Conservation (phyloP, 2,797 vertebrate species). For the Epinephelus coioides region DNA sequence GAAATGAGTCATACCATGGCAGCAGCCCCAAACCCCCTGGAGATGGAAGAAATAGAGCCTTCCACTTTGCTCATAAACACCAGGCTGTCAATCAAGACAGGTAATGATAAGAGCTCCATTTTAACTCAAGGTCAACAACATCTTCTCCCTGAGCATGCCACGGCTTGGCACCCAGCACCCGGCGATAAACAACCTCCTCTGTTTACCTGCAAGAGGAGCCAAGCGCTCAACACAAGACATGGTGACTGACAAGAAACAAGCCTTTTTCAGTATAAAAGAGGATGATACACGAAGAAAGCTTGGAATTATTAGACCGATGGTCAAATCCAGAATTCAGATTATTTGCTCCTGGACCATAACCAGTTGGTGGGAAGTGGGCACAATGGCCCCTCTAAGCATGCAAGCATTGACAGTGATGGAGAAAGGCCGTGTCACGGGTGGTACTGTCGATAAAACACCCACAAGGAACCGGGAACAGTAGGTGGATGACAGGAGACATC, state of each 20-base stretch:
- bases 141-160: slow-evolving; percentile 68
- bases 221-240: slow-evolving; percentile 52
- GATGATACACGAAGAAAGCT: slow-evolving; percentile 35
- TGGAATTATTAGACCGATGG: slow-evolving; percentile 54
- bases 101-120: slow-evolving; percentile 76
- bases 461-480: slow-evolving; percentile 59
- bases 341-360: slow-evolving; percentile 54
- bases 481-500: slow-evolving; percentile 73
- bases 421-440: slow-evolving; percentile 63
- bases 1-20: slow-evolving; percentile 48
- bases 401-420: slow-evolving; percentile 45
- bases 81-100: slow-evolving; percentile 77
- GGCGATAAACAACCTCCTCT: slow-evolving; percentile 71
- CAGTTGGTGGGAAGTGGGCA: slow-evolving; percentile 52
- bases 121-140: slow-evolving; percentile 79
- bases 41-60: slow-evolving; percentile 63
- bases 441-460: slow-evolving; percentile 72
- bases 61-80: slow-evolving; percentile 67
- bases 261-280: slow-evolving; percentile 41
- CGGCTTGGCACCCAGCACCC: slow-evolving; percentile 54
- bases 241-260: slow-evolving; percentile 50
- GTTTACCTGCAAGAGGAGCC: slow-evolving; percentile 69
- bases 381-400: slow-evolving; percentile 58
- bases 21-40: slow-evolving; percentile 47
- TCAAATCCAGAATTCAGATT: slow-evolving; percentile 56